Evolutionary conservation across 2,797 vertebrate species (phyloP).

Genomic region (Balearica regulorum): DNA sequence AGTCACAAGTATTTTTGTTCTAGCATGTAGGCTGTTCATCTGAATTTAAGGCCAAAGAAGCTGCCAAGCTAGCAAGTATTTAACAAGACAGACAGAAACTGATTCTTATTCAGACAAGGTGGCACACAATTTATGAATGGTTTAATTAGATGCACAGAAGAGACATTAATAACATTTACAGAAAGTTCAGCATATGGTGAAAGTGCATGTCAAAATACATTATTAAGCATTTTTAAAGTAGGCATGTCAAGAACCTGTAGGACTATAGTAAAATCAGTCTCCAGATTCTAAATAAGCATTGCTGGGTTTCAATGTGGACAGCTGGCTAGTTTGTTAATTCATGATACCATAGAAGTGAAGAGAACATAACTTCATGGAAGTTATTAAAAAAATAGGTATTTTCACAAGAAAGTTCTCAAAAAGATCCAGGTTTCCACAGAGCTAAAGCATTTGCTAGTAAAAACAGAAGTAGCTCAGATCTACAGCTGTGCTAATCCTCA

Average conservation of each 20-base stretch:
- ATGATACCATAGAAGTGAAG: background rate
- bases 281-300: background rate
- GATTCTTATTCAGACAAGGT: background rate
- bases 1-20: background rate
- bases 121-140: background rate
- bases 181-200: background rate
- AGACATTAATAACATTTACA: background rate
- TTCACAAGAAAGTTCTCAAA: background rate
- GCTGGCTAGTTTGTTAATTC: background rate
- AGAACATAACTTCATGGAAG: background rate
- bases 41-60: background rate
- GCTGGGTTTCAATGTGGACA: background rate
- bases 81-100: background rate
- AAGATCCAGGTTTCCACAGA: background rate
- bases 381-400: background rate
- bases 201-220: background rate
- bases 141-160: background rate
- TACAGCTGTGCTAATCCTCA: background rate
- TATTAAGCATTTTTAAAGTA: background rate
- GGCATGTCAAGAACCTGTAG: background rate
- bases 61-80: background rate
- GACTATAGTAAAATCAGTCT: background rate
- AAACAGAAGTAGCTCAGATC: background rate
- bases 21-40: background rate
- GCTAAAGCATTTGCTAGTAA: background rate